Evolutionary conservation across 1,140 invertebrate species (phyloP).

Genomic region (Antheraea pernyi): DNA sequence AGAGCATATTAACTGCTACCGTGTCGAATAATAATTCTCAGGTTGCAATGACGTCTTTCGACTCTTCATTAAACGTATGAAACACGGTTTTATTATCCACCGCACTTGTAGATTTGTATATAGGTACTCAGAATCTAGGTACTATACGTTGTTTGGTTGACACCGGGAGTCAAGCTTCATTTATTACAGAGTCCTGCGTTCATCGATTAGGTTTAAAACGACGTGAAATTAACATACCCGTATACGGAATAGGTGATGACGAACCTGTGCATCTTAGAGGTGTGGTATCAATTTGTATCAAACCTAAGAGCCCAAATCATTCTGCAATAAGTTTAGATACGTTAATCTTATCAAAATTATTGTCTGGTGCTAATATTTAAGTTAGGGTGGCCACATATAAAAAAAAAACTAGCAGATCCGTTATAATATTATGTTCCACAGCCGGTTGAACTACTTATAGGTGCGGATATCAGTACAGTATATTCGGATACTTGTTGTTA

Average conservation of each 20-base stretch:
- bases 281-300: too few species aligned
- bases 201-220: too few species aligned
- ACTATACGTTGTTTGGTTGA: conserved; percentile 14
- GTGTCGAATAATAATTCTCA: not conserved
- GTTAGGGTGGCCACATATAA: conserved; percentile 13
- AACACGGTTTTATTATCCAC: conserved; percentile 6
- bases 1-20: not conserved
- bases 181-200: too few species aligned
- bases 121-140: not conserved
- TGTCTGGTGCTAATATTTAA: not conserved
- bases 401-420: conserved; percentile 17
- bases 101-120: not conserved
- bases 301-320: too few species aligned
- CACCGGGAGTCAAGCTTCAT: too few species aligned
- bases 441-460: conserved; percentile 11
- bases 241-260: too few species aligned
- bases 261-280: too few species aligned
- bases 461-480: conserved; percentile 15
- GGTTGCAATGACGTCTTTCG: too few species aligned
- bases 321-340: not conserved
- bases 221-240: too few species aligned
- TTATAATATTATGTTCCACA: too few species aligned
- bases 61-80: not conserved
- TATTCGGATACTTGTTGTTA: conserved; percentile 18
- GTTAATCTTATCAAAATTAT: not conserved